These are phyloP conservation scores for Heliconius hortense DNA, from an alignment of 2,888 invertebrate genomes.

Conservation along the genomic window DNA sequence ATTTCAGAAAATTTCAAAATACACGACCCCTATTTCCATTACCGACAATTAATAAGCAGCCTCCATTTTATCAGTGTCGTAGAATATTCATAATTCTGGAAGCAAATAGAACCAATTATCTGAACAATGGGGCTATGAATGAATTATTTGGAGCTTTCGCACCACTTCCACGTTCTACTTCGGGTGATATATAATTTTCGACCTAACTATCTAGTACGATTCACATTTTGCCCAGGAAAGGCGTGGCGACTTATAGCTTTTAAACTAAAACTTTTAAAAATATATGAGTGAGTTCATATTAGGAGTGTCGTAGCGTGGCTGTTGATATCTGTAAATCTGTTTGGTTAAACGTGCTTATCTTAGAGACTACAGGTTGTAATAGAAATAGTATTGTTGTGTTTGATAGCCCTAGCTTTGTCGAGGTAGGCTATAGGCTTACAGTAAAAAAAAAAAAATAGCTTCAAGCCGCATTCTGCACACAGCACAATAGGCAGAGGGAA, in stretches of 20 bases:
- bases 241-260: not conserved
- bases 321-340: not conserved
- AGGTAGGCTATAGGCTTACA: too few relatives aligned
- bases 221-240: not conserved
- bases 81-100: constrained; percentile 40
- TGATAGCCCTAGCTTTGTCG: too few relatives aligned
- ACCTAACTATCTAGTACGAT: constrained; percentile 8
- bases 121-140: constrained; percentile 40
- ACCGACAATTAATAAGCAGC: constrained; percentile 24
- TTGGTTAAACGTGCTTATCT: too few relatives aligned
- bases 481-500: too few relatives aligned
- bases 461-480: too few relatives aligned
- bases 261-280: not conserved
- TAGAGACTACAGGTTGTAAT: too few relatives aligned
- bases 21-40: not conserved
- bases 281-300: not conserved
- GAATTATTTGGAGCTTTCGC: constrained; percentile 35
- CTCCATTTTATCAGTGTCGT: constrained; percentile 28
- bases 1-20: not conserved
- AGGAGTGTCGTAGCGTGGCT: not conserved
- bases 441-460: too few relatives aligned
- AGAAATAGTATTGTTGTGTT: too few relatives aligned
- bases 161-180: constrained; percentile 25
- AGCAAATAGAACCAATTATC: constrained; percentile 41
- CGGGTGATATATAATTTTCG: constrained; percentile 25